Percentiles rank a stretch among this genome's conserved stretches.
Conservation (phyloP, 2,888 invertebrate species). For the Pristionchus arcanus region DNA sequence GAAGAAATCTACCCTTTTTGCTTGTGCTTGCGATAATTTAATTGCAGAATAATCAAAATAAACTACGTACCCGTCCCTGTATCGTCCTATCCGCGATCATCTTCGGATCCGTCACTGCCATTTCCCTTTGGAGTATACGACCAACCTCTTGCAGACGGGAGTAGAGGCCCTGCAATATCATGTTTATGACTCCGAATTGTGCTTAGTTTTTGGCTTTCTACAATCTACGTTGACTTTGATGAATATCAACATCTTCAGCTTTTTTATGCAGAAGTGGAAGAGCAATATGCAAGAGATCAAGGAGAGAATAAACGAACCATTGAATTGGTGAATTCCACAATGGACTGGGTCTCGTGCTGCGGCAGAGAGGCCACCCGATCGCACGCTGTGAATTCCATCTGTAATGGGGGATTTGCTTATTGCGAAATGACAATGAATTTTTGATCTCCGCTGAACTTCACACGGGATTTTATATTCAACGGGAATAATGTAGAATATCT, state of each 20-base stretch:
- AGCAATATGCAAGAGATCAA: no score
- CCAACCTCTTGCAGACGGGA: constrained; percentile 67
- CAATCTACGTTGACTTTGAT: no score
- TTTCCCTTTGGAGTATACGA: constrained; percentile 62
- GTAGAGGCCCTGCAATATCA: neutral
- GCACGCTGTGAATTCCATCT: constrained; percentile 46
- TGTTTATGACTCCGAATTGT: neutral
- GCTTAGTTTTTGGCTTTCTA: no score
- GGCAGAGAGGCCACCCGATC: constrained; percentile 3
- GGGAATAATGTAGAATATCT: no score
- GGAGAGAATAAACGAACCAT: constrained; percentile 5
- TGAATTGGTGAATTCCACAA: constrained; percentile 50
- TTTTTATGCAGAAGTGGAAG: no score
- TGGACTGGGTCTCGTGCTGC: constrained; percentile 25
- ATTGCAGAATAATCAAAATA: no score
- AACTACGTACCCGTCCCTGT: constrained; percentile 63
- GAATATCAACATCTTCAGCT: no score
- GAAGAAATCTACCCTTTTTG: no score
- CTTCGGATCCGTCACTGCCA: constrained; percentile 66
- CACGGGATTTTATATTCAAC: neutral
- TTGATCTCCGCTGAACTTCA: neutral
- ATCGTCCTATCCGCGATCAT: constrained; percentile 69
- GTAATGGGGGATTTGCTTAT: neutral
- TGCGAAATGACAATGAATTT: neutral
- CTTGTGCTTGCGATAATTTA: no score